Evolutionary conservation across 1,140 invertebrate species (phyloP).

Genomic region (Hycleus phaleratus): DNA sequence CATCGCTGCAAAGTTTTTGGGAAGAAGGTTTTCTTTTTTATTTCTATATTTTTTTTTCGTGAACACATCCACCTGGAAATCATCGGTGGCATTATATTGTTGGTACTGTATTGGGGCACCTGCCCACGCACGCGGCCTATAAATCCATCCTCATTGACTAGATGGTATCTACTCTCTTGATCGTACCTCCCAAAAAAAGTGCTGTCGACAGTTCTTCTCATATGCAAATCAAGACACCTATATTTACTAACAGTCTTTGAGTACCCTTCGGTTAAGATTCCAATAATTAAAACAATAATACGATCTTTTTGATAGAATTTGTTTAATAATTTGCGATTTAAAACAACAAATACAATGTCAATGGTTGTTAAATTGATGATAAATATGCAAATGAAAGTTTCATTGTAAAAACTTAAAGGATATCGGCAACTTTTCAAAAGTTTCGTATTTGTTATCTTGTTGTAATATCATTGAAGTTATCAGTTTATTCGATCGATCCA

Average conservation of each 20-base stretch:
- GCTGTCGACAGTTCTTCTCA: slow-evolving; percentile 18
- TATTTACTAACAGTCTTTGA: no score
- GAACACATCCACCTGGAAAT: slow-evolving; percentile 10
- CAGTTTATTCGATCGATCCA: slow-evolving; percentile 3
- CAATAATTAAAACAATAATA: no score
- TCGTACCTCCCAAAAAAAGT: neutral
- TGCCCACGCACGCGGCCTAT: slow-evolving; percentile 24
- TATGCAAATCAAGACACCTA: slow-evolving; percentile 16
- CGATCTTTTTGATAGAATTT: no score
- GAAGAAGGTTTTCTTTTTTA: no score
- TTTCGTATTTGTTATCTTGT: neutral
- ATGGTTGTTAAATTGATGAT: no score
- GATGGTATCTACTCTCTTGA: slow-evolving; percentile 15
- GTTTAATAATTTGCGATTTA: no score
- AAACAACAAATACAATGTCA: no score
- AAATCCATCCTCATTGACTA: slow-evolving; percentile 17
- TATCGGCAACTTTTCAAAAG: neutral
- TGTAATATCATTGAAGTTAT: neutral
- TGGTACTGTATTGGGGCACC: slow-evolving; percentile 7
- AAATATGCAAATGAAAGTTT: no score
- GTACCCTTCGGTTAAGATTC: no score
- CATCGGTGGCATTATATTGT: slow-evolving; percentile 1
- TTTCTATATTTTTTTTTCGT: neutral
- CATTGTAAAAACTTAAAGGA: neutral
- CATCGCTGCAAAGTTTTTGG: neutral